Conservation (phyloP, 2,113 vertebrate species). For the Trogon surrucura region DNA sequence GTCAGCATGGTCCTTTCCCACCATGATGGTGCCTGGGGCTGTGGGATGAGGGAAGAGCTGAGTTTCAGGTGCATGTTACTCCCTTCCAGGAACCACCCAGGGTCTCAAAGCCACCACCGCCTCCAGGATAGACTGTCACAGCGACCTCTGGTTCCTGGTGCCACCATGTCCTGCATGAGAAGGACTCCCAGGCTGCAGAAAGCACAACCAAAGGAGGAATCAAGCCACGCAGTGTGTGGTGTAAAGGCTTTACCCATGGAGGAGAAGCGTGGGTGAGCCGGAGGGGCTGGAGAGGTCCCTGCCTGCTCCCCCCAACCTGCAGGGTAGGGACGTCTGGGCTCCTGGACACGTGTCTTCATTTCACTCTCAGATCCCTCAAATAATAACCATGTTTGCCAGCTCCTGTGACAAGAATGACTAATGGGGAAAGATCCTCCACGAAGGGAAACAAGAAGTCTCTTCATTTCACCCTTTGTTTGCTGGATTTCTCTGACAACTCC, state of each 20-base stretch:
- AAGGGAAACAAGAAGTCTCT: constrained; percentile 45
- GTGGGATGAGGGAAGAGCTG: not conserved
- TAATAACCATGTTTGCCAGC: constrained; percentile 33
- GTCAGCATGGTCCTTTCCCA: not conserved
- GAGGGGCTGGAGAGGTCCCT: not conserved
- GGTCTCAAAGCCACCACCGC: not conserved
- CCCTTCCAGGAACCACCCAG: not conserved
- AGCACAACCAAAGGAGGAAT: not conserved
- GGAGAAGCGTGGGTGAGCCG: not conserved
- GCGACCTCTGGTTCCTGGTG: not conserved
- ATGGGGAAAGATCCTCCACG: constrained; percentile 43
- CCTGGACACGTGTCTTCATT: not conserved
- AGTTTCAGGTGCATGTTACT: not conserved
- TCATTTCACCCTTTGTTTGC: constrained; percentile 35
- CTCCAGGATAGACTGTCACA: not conserved
- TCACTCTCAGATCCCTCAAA: constrained; percentile 54
- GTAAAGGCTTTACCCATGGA: not conserved
- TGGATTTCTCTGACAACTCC: not conserved
- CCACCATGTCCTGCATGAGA: not conserved
- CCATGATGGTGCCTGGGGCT: no score
- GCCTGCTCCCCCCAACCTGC: rapidly evolving
- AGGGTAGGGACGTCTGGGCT: not conserved
- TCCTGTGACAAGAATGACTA: constrained; percentile 65
- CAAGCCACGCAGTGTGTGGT: rapidly evolving
- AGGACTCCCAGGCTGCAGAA: not conserved